Evolutionary conservation across 2,888 invertebrate species (phyloP).

Genomic region (Drosophila colorata): DNA sequence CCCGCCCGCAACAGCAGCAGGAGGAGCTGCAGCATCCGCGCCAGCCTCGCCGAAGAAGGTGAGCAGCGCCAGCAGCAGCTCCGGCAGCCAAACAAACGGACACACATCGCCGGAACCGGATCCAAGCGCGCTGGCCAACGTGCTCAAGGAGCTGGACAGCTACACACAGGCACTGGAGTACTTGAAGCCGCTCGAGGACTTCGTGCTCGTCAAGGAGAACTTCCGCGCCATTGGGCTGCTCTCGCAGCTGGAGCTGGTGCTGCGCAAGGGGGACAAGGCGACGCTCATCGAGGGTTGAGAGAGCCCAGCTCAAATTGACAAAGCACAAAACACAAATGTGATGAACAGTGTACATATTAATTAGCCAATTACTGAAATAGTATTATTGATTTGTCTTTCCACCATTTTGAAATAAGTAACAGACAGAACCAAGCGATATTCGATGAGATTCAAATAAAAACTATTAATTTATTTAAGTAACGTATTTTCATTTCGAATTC

Average conservation of each 20-base stretch:
- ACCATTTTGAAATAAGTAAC: constrained; percentile 29
- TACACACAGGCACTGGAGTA: constrained; percentile 82
- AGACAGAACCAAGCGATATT: constrained; percentile 15
- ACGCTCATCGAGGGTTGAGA: constrained; percentile 68
- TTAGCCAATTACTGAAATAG: constrained; percentile 60
- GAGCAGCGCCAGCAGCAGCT: constrained; percentile 13
- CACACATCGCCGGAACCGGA: constrained; percentile 52
- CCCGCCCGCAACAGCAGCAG: constrained; percentile 31
- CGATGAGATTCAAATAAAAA: constrained; percentile 53
- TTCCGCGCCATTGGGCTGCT: constrained; percentile 83
- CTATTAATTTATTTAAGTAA: constrained; percentile 57
- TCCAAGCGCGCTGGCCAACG: constrained; percentile 25
- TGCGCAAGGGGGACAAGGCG: constrained; percentile 77
- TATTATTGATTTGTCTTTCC: constrained; percentile 62
- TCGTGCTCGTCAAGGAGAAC: constrained; percentile 83
- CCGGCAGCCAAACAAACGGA: constrained; percentile 62
- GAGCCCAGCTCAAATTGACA: not conserved
- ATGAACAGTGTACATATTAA: constrained; percentile 64
- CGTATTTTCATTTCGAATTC: not conserved
- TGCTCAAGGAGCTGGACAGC: constrained; percentile 70
- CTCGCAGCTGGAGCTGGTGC: constrained; percentile 81
- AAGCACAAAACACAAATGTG: constrained; percentile 66
- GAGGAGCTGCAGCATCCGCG: constrained; percentile 21
- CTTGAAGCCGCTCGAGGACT: constrained; percentile 82
- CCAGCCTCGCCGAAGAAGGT: constrained; percentile 67